Percentiles rank a stretch among this genome's conserved stretches.
Conservation (phyloP, 1,140 invertebrate genomes). For the Bombus waltoni region DNA sequence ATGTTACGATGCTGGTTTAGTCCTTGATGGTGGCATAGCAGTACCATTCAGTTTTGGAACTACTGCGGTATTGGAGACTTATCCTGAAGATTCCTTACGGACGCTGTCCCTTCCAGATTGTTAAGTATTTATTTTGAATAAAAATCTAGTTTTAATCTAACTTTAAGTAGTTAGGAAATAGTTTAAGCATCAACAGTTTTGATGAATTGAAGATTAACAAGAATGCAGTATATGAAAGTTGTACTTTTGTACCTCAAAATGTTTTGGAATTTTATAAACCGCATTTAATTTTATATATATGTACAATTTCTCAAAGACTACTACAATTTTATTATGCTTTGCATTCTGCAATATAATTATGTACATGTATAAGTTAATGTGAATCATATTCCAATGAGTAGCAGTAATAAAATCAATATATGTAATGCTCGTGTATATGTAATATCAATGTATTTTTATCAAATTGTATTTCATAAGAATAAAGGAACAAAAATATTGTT, state of each 20-base stretch:
- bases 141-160: background rate
- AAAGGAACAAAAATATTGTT: slow-evolving; percentile 6
- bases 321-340: background rate
- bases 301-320: background rate
- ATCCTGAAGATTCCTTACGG: slow-evolving; percentile 93
- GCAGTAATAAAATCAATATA: background rate
- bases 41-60: slow-evolving; percentile 98
- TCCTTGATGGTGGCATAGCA: slow-evolving; percentile 98
- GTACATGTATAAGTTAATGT: too few species aligned
- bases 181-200: background rate
- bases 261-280: background rate
- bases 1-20: slow-evolving; percentile 96
- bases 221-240: background rate
- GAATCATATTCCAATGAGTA: background rate
- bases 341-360: background rate
- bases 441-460: slow-evolving; percentile 5
- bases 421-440: background rate
- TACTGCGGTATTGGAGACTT: slow-evolving; percentile 91
- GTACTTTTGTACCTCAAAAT: slow-evolving; percentile 14
- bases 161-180: background rate
- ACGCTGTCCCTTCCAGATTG: slow-evolving; percentile 88
- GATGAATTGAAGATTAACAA: background rate
- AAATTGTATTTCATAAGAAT: background rate
- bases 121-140: slow-evolving; percentile 1
- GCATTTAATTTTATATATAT: slow-evolving; percentile 27